Evolutionary conservation across 2,888 invertebrate genomes (phyloP).

Genomic region (Boloria euphrosyne): DNA sequence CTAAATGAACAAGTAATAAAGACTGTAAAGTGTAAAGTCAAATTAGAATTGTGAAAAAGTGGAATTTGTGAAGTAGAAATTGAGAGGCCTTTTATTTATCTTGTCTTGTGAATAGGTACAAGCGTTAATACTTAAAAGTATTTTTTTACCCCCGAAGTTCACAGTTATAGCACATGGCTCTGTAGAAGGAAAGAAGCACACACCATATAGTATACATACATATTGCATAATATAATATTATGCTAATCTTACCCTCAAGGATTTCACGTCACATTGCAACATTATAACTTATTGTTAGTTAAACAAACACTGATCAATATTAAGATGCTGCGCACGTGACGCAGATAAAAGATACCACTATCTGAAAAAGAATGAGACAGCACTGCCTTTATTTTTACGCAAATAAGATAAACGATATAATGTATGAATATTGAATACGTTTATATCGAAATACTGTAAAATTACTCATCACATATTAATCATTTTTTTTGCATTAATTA

Average conservation of each 20-base stretch:
- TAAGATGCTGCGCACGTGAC: constrained; percentile 12
- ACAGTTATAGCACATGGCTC: no score
- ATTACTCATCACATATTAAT: background rate
- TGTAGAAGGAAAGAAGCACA: no score
- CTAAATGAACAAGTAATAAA: no score
- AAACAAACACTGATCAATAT: constrained; percentile 27
- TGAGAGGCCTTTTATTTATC: no score
- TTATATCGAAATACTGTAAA: background rate
- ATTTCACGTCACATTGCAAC: constrained; percentile 61
- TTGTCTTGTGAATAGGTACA: no score
- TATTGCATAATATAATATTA: constrained; percentile 10
- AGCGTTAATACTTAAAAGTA: no score
- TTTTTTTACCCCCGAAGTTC: no score
- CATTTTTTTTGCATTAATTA: no score
- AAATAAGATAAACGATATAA: constrained; percentile 8
- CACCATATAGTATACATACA: background rate
- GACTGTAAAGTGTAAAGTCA: no score
- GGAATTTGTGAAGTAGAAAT: no score
- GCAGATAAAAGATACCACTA: constrained; percentile 19
- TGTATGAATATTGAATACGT: constrained; percentile 17
- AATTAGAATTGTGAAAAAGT: no score
- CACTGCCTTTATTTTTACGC: constrained; percentile 8
- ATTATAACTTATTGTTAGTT: constrained; percentile 45
- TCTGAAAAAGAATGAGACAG: constrained; percentile 1
- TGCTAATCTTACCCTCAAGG: constrained; percentile 54